Conservation (phyloP, 1,140 invertebrate species). For the Drosophila sturtevanti region DNA sequence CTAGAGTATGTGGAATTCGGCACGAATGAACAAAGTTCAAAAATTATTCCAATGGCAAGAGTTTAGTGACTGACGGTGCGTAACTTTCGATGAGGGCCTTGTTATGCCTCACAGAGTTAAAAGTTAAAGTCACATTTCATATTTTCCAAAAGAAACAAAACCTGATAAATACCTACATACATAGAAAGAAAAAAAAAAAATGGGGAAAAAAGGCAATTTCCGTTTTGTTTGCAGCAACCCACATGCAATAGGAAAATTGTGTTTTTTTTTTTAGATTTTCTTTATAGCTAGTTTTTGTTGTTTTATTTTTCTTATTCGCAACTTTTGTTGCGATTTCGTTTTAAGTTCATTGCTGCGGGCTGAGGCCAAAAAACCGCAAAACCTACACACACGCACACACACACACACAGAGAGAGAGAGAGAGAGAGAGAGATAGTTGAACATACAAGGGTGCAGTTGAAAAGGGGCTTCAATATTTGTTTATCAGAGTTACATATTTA, state of each 20-base stretch:
- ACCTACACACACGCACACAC: background rate
- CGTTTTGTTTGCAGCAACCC: constrained; percentile 11
- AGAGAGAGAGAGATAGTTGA: no score
- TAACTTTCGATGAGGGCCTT: constrained; percentile 39
- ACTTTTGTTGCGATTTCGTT: constrained; percentile 9
- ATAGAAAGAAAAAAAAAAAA: background rate
- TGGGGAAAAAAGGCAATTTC: constrained; percentile 10
- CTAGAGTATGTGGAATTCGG: background rate
- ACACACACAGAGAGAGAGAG: background rate
- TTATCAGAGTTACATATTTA: no score
- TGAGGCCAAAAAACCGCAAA: constrained; percentile 6
- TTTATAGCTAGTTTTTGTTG: background rate
- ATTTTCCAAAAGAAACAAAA: background rate
- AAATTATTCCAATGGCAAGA: constrained; percentile 68
- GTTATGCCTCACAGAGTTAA: constrained; percentile 39
- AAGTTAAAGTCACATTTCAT: constrained; percentile 20
- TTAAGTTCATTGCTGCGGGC: constrained; percentile 15
- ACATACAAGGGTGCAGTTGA: background rate
- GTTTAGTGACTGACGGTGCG: constrained; percentile 54
- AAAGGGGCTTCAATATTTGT: background rate
- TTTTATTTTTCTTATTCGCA: background rate
- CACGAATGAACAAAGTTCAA: constrained; percentile 22
- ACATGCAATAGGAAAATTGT: background rate
- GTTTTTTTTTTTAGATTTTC: constrained; percentile 6
- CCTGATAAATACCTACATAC: no score